Conservation (phyloP, 2,888 invertebrate genomes). For the Pherbina coryleti region DNA sequence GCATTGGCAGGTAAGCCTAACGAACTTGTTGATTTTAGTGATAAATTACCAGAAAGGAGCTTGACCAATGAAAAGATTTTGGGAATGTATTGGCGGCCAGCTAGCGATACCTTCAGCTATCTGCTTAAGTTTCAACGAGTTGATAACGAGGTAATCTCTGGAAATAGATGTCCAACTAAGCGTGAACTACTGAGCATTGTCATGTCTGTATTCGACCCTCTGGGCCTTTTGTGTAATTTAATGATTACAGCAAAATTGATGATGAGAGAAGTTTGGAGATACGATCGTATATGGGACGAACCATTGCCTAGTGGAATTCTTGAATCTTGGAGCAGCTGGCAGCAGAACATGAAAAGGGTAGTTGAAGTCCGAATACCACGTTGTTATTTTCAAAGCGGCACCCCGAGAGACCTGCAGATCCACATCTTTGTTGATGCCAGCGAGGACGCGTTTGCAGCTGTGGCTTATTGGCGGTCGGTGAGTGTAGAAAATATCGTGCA, state of each 20-base stretch:
- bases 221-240: conserved; percentile 30
- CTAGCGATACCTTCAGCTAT: conserved; percentile 42
- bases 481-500: conserved; percentile 27
- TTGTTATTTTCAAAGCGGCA: too few relatives aligned
- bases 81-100: conserved; percentile 47
- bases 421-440: too few relatives aligned
- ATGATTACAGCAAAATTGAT: conserved; percentile 29
- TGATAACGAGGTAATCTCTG: conserved; percentile 20
- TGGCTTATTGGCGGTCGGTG: conserved; percentile 41
- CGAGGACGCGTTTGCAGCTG: conserved; percentile 46
- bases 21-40: not conserved
- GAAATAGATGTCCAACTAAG: conserved; percentile 17
- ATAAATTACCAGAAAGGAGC: not conserved
- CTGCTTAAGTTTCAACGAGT: conserved; percentile 35
- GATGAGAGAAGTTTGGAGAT: conserved; percentile 37
- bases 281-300: conserved; percentile 36
- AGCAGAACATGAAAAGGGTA: too few relatives aligned
- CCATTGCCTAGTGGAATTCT: conserved; percentile 15
- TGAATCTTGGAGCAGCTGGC: too few relatives aligned
- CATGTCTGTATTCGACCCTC: conserved; percentile 39
- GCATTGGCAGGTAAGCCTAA: not conserved
- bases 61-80: conserved; percentile 29
- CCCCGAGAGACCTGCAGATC: not conserved
- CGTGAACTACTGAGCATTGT: conserved; percentile 27
- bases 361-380: too few relatives aligned